phyloP scores from a whole-genome alignment of 2,888 invertebrate genomes.

The Mylabris sibirica region DNA sequence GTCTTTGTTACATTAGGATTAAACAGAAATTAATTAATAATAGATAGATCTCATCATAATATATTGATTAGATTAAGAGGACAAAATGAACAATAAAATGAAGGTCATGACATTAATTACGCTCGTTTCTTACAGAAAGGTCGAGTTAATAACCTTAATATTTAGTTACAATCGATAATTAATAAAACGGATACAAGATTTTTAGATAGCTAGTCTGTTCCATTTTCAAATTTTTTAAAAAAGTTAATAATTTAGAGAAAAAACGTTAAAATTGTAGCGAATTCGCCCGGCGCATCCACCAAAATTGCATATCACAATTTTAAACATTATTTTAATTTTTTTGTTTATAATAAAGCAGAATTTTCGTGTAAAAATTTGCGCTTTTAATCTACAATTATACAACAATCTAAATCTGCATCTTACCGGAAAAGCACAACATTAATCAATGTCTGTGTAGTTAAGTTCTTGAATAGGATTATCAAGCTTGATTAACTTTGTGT shows the following conservation, averaged over 20 bases:
- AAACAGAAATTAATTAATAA: background rate
- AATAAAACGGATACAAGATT: background rate
- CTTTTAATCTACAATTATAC: background rate
- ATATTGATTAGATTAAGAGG: background rate
- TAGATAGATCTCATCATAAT: background rate
- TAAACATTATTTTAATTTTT: background rate
- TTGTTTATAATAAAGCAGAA: background rate
- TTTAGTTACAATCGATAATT: conserved; percentile 3
- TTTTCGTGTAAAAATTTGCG: background rate
- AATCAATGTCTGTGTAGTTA: background rate
- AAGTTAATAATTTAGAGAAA: background rate
- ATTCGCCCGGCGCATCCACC: conserved; percentile 1
- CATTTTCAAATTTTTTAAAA: background rate
- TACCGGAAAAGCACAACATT: background rate
- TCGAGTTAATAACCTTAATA: background rate
- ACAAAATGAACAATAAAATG: background rate
- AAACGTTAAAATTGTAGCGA: background rate
- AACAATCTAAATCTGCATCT: too few relatives aligned
- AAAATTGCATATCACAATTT: background rate
- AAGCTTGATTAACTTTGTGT: background rate
- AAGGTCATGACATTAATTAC: background rate
- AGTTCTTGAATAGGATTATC: background rate
- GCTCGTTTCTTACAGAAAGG: background rate
- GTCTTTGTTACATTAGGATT: background rate
- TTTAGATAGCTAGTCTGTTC: background rate